Percentiles rank a stretch among this genome's conserved stretches.
Evolutionary conservation across 2,113 vertebrate species (phyloP).

Genomic region (Odobenus rosmarus): DNA sequence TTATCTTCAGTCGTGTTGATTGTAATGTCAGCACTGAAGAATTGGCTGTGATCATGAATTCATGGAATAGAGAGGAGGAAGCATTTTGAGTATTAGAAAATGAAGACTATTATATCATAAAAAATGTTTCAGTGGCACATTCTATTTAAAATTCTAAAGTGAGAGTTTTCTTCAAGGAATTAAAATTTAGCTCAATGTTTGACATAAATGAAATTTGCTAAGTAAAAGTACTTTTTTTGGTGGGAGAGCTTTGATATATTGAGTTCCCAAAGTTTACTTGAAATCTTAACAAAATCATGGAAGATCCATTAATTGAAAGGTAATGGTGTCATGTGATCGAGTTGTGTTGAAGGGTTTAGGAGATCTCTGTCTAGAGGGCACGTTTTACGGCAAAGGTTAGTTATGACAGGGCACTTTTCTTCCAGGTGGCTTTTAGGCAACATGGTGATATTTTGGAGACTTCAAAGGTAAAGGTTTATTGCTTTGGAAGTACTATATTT

Average conservation of each 20-base stretch:
- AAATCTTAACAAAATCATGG: neutral
- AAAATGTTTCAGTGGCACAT: neutral
- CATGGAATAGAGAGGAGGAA: neutral
- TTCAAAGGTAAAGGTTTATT: neutral
- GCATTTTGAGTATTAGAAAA: slow-evolving; percentile 11
- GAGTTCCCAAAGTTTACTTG: neutral
- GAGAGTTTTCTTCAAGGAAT: neutral
- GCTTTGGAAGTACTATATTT: neutral
- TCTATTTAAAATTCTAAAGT: slow-evolving; percentile 1
- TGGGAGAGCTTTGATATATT: neutral
- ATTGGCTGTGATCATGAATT: neutral
- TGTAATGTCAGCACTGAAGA: neutral
- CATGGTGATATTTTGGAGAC: neutral
- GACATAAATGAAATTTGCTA: neutral
- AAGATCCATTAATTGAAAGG: neutral
- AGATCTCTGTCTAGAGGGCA: neutral
- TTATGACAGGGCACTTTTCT: neutral
- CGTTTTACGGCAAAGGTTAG: neutral
- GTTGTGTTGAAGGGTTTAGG: neutral
- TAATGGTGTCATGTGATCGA: neutral
- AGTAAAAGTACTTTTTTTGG: neutral
- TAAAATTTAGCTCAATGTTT: slow-evolving; percentile 6
- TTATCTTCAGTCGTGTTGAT: neutral
- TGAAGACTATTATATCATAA: slow-evolving; percentile 16
- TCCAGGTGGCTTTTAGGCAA: neutral